Evolutionary conservation across 2,888 invertebrate species (phyloP), one percentile per base, ranked within the genome.

Genomic region (Pandemis corylana): DNA sequence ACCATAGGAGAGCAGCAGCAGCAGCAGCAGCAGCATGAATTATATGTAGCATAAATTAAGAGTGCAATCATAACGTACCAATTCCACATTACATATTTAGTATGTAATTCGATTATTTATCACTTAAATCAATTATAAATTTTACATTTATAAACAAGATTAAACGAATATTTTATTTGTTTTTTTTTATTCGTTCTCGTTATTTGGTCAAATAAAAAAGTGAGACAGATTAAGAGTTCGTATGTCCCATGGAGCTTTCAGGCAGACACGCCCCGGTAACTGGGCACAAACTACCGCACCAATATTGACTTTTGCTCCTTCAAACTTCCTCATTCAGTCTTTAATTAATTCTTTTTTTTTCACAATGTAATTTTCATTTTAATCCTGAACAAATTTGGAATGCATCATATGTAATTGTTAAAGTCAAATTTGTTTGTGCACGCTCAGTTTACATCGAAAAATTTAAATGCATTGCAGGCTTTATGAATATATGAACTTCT

Each of bases 291-390:
- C 90, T 89, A 89, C 89, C 87, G 83, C 86, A 86, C 89, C 86
- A 89, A 89, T 90, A 90, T 90, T 90, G 90, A 90, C 90, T 89
- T 89, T 90, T 86, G 81, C 87, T 88, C 84, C 86, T 89, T 87
- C 80, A 87, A 90, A 89, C 88, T 89, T 88, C 82, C 86, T 85
- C 86, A 83, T 86, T 87, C 84, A 79, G 79, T 82, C 80, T 80
- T 82, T 87, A 88, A 89, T 90, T 89, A 87, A 85, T 87, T 85
- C 85, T 84, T 87, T 86, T 81, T 80, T 80, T 56, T 15, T 7
- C 78, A 78, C 76, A 44, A 28, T 68, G 69, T 64, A 49, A 66
- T 70, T 66, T 67, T 69, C 67, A 49, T 67, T 65, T 49, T 61
- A n/a, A 41, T 71, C 56, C 67, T 49, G 56, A 53, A 46, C 20